Evolutionary conservation across 2,113 vertebrate genomes (phyloP), one percentile per base, ranked within the genome.

Genomic region (Pseudorhombus dupliciocellatus): DNA sequence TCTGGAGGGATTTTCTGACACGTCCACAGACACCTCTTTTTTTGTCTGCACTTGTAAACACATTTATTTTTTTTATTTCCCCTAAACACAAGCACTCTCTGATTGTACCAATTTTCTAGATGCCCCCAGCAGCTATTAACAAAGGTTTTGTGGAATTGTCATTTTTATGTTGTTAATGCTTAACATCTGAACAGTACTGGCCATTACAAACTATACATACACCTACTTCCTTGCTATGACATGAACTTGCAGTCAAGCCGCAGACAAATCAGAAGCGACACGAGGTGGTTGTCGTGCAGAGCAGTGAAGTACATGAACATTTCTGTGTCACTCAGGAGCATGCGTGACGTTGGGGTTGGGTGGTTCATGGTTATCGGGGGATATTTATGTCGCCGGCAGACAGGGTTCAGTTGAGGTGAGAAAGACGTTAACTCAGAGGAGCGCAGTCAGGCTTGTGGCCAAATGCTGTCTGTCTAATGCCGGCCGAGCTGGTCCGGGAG

Each of bases 391-490:
- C 72, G 48, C 51, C 24, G 6, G 73, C 46, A 63, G 78, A 68
- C 22, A 4, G 44, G 69, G 78, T 69, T 72, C 5, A 63, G 73
- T 66, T 18, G 60, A 81, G 80, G 78, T 77, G 81, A 87, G 67
- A 76, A 73, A 77, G 76, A 80, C 58, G 46, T 85, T 82, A 77
- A 85, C 74, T 84, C 77, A n/a, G 70, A 72, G 72, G 74, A 61
- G 70, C 28, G 61, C 63, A 68, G 66, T 68, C 77, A 73, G 88
- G 88, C 85, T 88, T 25, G 73, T n/a, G 57, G 87, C 86, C 88
- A 89, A 83, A 75, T 34, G 42, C 72, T 87, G 83, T 86, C 88
- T 84, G 79, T 55, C 70, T 81, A 85, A 89, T 79, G 61, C 85
- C 48, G 63, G 74, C 25, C 25, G 44, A 76, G 66, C 40, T 18